Conservation (phyloP, 2,113 vertebrate genomes). For the Propithecus coquereli region DNA sequence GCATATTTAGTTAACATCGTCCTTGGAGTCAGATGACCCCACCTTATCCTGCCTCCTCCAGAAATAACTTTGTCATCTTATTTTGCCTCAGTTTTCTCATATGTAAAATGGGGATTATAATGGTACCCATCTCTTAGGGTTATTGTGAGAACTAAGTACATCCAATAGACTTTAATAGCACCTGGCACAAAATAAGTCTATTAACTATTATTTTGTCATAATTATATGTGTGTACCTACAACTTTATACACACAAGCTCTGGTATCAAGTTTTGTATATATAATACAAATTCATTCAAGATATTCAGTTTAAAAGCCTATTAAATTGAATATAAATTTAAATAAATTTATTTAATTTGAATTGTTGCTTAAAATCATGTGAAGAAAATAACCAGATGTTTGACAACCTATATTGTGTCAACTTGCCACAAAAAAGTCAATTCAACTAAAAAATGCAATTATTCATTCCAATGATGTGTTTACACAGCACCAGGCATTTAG, state of each 20-base stretch:
- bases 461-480: constrained; percentile 67
- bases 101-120: neutral
- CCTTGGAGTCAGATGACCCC: neutral
- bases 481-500: constrained; percentile 41
- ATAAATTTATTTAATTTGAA: constrained; percentile 59
- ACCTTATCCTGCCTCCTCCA: neutral
- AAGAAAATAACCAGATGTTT: constrained; percentile 60
- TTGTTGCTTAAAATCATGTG: constrained; percentile 39
- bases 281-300: neutral
- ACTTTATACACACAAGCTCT: neutral
- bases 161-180: neutral
- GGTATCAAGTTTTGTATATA: neutral
- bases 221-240: neutral
- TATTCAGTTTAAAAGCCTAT: constrained; percentile 19
- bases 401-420: constrained; percentile 58
- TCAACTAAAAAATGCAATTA: constrained; percentile 67
- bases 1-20: neutral
- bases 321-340: constrained; percentile 46
- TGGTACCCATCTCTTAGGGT: neutral
- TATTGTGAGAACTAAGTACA: neutral
- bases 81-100: neutral
- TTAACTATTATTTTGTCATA: neutral
- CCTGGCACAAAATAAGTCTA: neutral
- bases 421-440: constrained; percentile 53
- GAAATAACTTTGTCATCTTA: neutral